Conservation (phyloP, 1,140 invertebrate genomes). For the Andricus grossulariae region DNA sequence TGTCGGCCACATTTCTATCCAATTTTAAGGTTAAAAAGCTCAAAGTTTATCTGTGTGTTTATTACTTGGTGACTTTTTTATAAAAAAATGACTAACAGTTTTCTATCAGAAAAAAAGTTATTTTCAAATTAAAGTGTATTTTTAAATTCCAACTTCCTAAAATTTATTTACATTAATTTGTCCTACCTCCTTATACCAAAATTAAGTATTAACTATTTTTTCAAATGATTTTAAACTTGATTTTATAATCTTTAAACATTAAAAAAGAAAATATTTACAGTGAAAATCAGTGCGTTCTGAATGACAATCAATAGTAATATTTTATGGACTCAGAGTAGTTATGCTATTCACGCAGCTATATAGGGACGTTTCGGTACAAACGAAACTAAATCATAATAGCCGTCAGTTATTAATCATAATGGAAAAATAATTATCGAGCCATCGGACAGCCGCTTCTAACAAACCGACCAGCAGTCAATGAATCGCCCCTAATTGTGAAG, state of each 20-base stretch:
- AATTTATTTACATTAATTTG: too few relatives aligned
- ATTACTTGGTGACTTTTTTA: too few relatives aligned
- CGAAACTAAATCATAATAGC: slow-evolving; percentile 25
- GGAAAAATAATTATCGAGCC: slow-evolving; percentile 20
- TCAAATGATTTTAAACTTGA: too few relatives aligned
- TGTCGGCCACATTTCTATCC: too few relatives aligned
- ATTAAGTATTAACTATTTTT: too few relatives aligned
- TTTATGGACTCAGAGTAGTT: background rate
- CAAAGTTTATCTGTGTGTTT: too few relatives aligned
- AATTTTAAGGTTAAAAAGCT: too few relatives aligned
- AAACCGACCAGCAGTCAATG: slow-evolving; percentile 28
- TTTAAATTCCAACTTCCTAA: too few relatives aligned
- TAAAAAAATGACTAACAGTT: too few relatives aligned
- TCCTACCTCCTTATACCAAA: too few relatives aligned
- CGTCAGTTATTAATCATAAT: slow-evolving; percentile 28
- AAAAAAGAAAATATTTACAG: background rate
- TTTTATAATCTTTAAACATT: background rate
- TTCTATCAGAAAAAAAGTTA: too few relatives aligned
- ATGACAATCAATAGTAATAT: background rate
- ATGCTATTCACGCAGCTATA: background rate
- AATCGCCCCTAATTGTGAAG: slow-evolving; percentile 24
- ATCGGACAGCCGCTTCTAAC: slow-evolving; percentile 17
- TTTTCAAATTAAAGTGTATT: too few relatives aligned
- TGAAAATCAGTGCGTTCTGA: background rate
- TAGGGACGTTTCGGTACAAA: background rate